Base-by-base conservation (phyloP, 2,888 invertebrate species). In the Hoplodrina ambigua region DNA sequence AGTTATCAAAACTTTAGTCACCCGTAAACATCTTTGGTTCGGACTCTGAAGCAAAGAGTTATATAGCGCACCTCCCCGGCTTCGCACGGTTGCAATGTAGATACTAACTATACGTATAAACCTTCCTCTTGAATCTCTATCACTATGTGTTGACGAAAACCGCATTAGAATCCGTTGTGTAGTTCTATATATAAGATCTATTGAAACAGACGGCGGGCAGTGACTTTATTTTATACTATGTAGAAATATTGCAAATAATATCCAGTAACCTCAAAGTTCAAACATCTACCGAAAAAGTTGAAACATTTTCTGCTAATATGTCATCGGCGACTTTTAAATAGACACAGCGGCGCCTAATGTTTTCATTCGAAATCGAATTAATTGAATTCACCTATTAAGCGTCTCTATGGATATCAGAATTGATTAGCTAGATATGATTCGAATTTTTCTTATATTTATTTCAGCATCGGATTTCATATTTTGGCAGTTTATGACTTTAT, bases 401-500 rank as follows among this genome's bases (percentile, higher is more conserved):
- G 20, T 52, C n/a, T 66, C 30, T 55, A 50, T 49, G 59, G 25
- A 63, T 55, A 54, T 62, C 54, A 54, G 44, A 56, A 63, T 57
- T 63, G 2, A 67, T 74, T 63, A 33, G 11, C 17, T 53, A 25
- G 10, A 57, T 20, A 63, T 55, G 1, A 33, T 63, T 69, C n/a
- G n/a, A 50, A 60, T 46, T 30, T 20, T 56, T 44, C 10, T 65
- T 60, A 19, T 33, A 33, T 54, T 67, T 59, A 57, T 56, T 63
- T 50, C 53, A 62, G 25, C 46, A 3, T 72, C 11, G 11, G 69
- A 46, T 59, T 62, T 65, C 25, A 57, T 61, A 69, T 65, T 74
- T 62, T 59, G 60, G 66, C 62, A 66, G 19, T 13, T 65, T 65
- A 69, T 33, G 46, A 61, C n/a, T 62, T 61, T 55, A 68, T 66